Conservation (phyloP, 2,797 vertebrate species). For the Buceros bicornis region DNA sequence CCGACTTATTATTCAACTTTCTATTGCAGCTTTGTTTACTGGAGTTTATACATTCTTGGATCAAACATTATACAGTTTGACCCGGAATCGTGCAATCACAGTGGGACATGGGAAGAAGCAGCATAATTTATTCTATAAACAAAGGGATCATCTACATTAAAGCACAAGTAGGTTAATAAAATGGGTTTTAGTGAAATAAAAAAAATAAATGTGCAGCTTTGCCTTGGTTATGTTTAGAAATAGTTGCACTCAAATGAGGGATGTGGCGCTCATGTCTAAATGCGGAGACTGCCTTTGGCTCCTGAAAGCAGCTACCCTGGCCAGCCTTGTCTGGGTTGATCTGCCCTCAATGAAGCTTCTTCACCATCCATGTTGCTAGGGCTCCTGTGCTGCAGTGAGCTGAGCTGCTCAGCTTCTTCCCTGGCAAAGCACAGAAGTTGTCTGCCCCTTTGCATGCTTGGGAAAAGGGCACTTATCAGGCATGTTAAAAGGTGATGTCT, state of each 20-base stretch:
- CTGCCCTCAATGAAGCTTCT: neutral
- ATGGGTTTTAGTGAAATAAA: conserved; percentile 3
- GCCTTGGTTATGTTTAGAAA: conserved; percentile 31
- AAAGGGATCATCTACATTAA: neutral
- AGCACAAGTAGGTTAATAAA: conserved; percentile 34
- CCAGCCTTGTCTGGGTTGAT: neutral
- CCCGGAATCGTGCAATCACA: neutral
- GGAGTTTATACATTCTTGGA: conserved; percentile 31
- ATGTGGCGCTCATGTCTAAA: neutral
- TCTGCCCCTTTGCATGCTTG: neutral
- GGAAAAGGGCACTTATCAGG: neutral
- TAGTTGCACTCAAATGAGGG: neutral
- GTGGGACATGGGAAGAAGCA: conserved; percentile 16
- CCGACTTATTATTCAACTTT: neutral
- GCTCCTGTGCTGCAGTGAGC: neutral
- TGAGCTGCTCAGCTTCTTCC: neutral
- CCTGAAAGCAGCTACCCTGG: neutral
- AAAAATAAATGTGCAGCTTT: neutral
- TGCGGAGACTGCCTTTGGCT: neutral
- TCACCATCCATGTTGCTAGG: neutral
- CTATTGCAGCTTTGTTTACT: conserved; percentile 49
- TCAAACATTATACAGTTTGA: conserved; percentile 9
- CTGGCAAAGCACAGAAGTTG: accelerated
- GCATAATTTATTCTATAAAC: conserved; percentile 36
- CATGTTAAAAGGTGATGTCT: neutral